Conservation (phyloP, 2,113 vertebrate species). For the Ictalurus punctatus region DNA sequence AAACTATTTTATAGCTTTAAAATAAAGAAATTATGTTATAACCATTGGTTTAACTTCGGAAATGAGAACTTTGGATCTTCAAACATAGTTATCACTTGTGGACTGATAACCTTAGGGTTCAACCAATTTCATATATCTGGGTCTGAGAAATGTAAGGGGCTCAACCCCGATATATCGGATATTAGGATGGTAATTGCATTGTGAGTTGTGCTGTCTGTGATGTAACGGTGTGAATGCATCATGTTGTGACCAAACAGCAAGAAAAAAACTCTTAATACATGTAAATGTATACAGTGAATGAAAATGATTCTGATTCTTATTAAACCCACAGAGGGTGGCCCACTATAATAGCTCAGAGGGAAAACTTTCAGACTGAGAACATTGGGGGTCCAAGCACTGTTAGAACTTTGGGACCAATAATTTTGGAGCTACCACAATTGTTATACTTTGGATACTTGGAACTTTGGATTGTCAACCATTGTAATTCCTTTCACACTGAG, state of each 20-base stretch:
- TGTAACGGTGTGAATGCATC: not conserved
- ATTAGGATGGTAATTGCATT: not conserved
- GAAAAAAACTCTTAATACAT: not conserved
- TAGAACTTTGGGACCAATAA: not conserved
- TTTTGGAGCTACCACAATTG: not conserved
- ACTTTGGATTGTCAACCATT: not conserved
- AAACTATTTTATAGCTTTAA: not conserved
- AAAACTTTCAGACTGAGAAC: not conserved
- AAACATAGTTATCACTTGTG: not conserved
- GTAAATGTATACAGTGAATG: not conserved
- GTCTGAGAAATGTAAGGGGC: not conserved
- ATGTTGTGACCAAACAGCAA: not conserved
- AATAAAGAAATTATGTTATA: not conserved
- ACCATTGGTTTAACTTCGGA: not conserved
- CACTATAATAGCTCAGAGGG: not conserved
- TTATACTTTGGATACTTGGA: not conserved
- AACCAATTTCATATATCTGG: not conserved
- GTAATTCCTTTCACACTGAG: not conserved
- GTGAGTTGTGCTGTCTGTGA: not conserved
- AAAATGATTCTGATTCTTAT: not conserved
- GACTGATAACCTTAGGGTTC: not conserved
- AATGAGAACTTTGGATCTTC: not conserved
- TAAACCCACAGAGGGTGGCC: not conserved
- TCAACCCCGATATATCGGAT: not conserved
- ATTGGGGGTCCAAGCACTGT: not conserved